Evolutionary conservation across 2,888 invertebrate genomes (phyloP).

Genomic region (Caenorhabditis panamensis): DNA sequence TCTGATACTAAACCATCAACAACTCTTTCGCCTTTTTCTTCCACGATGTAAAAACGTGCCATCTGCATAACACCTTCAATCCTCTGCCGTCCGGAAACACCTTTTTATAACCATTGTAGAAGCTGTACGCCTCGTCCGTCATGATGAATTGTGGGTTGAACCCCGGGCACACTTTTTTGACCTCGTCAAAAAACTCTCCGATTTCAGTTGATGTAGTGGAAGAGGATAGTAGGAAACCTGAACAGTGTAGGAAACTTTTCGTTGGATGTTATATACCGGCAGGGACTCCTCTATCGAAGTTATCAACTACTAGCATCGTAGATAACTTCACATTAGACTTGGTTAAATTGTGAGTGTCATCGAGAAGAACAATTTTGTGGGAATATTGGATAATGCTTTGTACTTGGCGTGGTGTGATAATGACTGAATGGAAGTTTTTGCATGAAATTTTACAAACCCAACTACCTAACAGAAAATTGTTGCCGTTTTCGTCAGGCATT

Average conservation of each 20-base stretch:
- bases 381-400: constrained; percentile 2
- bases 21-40: constrained; percentile 16
- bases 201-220: constrained; percentile 20
- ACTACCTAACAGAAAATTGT: neutral
- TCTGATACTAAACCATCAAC: constrained; percentile 1
- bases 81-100: neutral
- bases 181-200: neutral
- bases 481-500: neutral
- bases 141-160: constrained; percentile 18
- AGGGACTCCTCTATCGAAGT: constrained; percentile 19
- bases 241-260: neutral
- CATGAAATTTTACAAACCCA: neutral
- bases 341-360: constrained; percentile 38
- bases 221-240: constrained; percentile 23
- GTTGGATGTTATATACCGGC: constrained; percentile 20
- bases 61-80: constrained; percentile 1
- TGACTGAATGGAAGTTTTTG: constrained; percentile 21
- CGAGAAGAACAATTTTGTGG: constrained; percentile 8
- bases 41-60: constrained; percentile 37
- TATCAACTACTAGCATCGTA: constrained; percentile 26
- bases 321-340: constrained; percentile 27
- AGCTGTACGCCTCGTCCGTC: constrained; percentile 27
- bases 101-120: constrained; percentile 15
- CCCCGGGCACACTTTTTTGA: neutral
- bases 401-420: constrained; percentile 21